Evolutionary conservation across 2,797 vertebrate species (phyloP).

Genomic region (Heliangelus exortis): DNA sequence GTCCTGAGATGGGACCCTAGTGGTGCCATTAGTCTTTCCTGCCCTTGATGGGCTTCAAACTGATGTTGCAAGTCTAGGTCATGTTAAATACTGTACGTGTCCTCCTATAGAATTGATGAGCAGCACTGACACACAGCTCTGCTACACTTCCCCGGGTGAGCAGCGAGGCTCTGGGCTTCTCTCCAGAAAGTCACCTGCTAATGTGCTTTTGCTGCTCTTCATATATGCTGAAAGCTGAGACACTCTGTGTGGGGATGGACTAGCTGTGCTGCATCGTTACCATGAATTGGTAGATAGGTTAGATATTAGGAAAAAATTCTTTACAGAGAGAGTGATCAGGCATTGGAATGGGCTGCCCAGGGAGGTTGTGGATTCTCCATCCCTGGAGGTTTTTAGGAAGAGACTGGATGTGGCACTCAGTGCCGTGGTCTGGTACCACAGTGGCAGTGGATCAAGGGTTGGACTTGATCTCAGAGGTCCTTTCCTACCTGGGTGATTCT

Average conservation of each 20-base stretch:
- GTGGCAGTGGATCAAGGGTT: too few relatives aligned
- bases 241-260: neutral
- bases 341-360: too few relatives aligned
- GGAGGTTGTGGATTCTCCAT: too few relatives aligned
- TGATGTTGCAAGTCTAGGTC: neutral
- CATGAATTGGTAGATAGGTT: neutral
- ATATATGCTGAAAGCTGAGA: neutral
- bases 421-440: too few relatives aligned
- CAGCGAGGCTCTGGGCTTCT: accelerated
- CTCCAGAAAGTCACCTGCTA: neutral
- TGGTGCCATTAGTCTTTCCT: neutral
- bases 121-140: neutral
- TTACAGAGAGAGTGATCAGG: too few relatives aligned
- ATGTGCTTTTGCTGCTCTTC: neutral
- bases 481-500: too few relatives aligned
- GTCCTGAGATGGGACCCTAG: neutral
- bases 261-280: neutral
- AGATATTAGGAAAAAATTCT: too few relatives aligned
- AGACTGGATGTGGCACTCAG: too few relatives aligned
- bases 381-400: too few relatives aligned
- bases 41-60: neutral
- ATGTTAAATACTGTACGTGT: accelerated
- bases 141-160: accelerated
- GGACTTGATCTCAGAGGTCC: too few relatives aligned
- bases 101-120: accelerated